Percentiles rank a stretch among this genome's conserved stretches.
Conservation (phyloP, 2,888 invertebrate species). For the Gymnocheta viridis region DNA sequence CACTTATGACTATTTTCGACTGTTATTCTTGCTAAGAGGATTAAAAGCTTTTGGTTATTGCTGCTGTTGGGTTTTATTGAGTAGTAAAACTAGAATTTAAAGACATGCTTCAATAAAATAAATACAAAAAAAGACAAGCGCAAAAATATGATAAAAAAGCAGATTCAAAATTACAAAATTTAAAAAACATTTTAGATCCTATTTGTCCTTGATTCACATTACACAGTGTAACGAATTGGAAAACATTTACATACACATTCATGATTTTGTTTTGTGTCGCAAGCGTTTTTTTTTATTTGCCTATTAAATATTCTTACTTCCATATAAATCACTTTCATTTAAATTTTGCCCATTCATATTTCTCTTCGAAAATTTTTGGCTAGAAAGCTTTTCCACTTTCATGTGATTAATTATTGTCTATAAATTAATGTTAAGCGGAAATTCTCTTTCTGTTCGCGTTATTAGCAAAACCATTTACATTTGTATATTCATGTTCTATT, state of each 20-base stretch:
- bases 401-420: background rate
- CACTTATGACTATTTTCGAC: conserved; percentile 9
- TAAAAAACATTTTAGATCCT: too few relatives aligned
- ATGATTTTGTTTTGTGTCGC: too few relatives aligned
- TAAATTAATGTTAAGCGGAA: background rate
- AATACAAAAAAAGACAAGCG: background rate
- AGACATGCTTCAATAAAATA: background rate
- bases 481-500: background rate
- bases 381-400: background rate
- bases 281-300: too few relatives aligned
- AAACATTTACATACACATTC: too few relatives aligned
- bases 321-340: too few relatives aligned
- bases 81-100: background rate
- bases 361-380: too few relatives aligned
- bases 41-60: background rate
- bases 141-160: background rate
- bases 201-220: too few relatives aligned
- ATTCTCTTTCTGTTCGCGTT: background rate
- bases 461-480: background rate
- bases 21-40: conserved; percentile 37
- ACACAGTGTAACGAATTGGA: too few relatives aligned
- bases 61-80: background rate
- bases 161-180: too few relatives aligned
- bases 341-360: too few relatives aligned
- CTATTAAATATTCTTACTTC: too few relatives aligned